Evolutionary conservation across 1,140 invertebrate genomes (phyloP).

Genomic region (Drosophila quadrilineata): DNA sequence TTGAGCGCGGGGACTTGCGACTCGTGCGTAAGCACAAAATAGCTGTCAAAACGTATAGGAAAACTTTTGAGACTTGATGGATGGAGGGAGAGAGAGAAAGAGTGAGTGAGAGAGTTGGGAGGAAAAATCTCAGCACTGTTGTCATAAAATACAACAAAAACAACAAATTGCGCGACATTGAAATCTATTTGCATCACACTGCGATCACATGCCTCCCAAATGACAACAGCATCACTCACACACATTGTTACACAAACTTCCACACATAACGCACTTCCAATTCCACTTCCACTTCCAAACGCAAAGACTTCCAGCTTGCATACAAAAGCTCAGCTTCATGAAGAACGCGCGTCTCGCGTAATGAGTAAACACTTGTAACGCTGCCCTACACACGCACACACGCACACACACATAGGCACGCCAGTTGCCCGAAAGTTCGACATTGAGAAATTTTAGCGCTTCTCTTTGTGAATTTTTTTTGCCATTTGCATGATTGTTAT

Average conservation of each 20-base stretch:
- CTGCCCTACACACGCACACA: too few relatives aligned
- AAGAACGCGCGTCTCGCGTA: too few relatives aligned
- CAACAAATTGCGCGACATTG: conserved; percentile 18
- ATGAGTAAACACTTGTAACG: too few relatives aligned
- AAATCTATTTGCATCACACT: conserved; percentile 48
- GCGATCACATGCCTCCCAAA: conserved; percentile 50
- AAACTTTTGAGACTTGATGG: background rate
- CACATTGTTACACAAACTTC: background rate
- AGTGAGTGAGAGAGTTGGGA: background rate
- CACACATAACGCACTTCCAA: background rate
- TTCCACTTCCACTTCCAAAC: too few relatives aligned
- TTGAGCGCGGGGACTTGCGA: too few relatives aligned
- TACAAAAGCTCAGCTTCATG: conserved; percentile 29
- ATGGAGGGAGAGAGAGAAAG: background rate
- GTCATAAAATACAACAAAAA: conserved; percentile 30
- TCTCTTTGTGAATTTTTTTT: conserved; percentile 31
- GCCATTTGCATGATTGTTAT: conserved; percentile 35
- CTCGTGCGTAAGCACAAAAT: conserved; percentile 21
- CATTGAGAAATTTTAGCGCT: conserved; percentile 57
- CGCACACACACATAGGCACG: too few relatives aligned
- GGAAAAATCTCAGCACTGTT: conserved; percentile 8
- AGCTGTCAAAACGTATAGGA: conserved; percentile 26
- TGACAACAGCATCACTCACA: conserved; percentile 13
- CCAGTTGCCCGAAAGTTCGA: conserved; percentile 45
- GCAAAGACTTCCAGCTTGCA: conserved; percentile 7